A percentile compares a stretch with the other conserved stretches of the same genome.
phyloP scores from a whole-genome alignment of 2,113 vertebrate species.

The Callorhinus ursinus region DNA sequence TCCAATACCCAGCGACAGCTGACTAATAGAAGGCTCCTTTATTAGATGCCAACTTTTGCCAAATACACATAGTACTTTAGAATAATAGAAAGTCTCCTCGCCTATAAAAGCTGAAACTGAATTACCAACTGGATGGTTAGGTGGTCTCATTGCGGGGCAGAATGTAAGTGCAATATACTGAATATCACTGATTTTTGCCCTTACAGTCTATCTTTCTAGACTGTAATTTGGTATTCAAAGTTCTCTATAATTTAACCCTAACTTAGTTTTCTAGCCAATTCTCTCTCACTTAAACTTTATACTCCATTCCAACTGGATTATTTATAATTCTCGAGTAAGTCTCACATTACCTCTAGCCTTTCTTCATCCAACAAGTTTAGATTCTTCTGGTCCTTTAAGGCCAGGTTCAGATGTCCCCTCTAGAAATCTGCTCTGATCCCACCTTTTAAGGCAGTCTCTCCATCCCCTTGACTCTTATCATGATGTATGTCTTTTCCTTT shows the following conservation, averaged over 20 bases:
- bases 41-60: background rate
- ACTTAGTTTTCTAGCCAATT: background rate
- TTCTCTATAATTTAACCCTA: conserved; percentile 4
- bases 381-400: background rate
- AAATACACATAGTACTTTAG: background rate
- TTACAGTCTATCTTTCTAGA: background rate
- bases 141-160: background rate
- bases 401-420: background rate
- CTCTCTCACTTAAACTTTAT: background rate
- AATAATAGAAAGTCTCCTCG: background rate
- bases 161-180: background rate
- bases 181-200: background rate
- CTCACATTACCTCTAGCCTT: background rate
- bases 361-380: background rate
- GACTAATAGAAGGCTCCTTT: background rate
- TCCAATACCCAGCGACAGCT: background rate
- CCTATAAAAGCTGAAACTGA: background rate
- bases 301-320: background rate
- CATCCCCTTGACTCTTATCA: background rate
- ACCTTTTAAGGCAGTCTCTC: background rate
- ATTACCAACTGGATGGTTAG: background rate
- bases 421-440: background rate
- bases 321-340: background rate
- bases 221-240: background rate
- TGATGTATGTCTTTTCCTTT: background rate